Conservation (phyloP, 2,113 vertebrate genomes). For the Oophaga pumilio region DNA sequence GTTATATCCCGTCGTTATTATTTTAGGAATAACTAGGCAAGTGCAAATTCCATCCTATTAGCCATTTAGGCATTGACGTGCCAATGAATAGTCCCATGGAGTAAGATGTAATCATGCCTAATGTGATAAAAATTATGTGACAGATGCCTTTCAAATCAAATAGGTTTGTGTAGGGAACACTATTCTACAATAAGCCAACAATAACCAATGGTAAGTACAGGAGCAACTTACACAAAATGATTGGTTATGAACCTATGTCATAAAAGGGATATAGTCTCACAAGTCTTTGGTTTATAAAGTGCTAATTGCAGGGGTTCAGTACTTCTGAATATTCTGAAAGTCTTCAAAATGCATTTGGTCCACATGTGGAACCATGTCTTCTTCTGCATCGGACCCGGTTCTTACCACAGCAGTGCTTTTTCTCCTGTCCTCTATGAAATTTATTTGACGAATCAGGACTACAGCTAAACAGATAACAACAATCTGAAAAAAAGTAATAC, state of each 20-base stretch:
- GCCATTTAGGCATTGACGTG: too few relatives aligned
- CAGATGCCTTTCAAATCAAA: too few relatives aligned
- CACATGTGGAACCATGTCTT: not conserved
- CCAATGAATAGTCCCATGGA: too few relatives aligned
- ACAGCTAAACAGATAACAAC: slow-evolving; percentile 63
- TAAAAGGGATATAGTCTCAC: not conserved
- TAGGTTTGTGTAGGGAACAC: too few relatives aligned
- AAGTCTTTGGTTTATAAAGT: not conserved
- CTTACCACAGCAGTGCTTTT: not conserved
- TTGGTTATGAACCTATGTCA: not conserved
- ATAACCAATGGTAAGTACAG: too few relatives aligned
- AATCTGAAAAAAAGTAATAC: slow-evolving; percentile 59
- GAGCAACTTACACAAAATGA: not conserved
- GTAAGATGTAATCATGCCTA: too few relatives aligned
- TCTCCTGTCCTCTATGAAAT: slow-evolving; percentile 53
- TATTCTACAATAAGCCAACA: too few relatives aligned
- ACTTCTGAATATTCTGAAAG: not conserved
- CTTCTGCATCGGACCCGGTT: not conserved
- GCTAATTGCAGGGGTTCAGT: not conserved
- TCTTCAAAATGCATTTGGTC: not conserved
- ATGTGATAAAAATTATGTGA: too few relatives aligned
- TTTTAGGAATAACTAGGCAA: too few relatives aligned
- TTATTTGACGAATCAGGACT: slow-evolving; percentile 63
- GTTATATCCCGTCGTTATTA: too few relatives aligned
- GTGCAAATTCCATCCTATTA: too few relatives aligned